Evolutionary conservation across 2,113 vertebrate species (phyloP).

Genomic region (Theristicus caerulescens): DNA sequence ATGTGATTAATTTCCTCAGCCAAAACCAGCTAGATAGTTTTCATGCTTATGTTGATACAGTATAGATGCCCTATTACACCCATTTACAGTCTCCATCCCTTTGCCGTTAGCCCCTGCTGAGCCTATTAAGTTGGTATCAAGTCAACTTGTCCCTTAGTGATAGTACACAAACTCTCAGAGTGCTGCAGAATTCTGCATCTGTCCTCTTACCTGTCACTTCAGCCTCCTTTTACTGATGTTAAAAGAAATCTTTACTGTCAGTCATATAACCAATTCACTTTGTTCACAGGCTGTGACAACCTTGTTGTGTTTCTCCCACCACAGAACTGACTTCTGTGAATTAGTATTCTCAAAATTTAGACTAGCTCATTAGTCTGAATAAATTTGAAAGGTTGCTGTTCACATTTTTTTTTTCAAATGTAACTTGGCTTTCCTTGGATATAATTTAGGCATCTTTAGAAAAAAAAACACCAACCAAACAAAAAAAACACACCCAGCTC

Average conservation of each 20-base stretch:
- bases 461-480: background rate
- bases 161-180: constrained; percentile 79
- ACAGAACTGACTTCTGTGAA: constrained; percentile 73
- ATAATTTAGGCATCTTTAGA: constrained; percentile 72
- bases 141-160: constrained; percentile 74
- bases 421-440: constrained; percentile 68
- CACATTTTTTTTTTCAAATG: constrained; percentile 35
- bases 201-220: constrained; percentile 90
- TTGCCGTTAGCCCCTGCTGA: constrained; percentile 54
- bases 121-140: constrained; percentile 77
- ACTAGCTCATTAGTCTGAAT: constrained; percentile 96
- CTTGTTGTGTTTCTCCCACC: constrained; percentile 79
- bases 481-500: background rate
- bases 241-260: constrained; percentile 99
- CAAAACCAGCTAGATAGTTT: constrained; percentile 9
- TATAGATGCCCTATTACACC: constrained; percentile 24
- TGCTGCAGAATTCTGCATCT: constrained; percentile 82
- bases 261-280: constrained; percentile 96
- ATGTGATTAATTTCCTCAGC: background rate
- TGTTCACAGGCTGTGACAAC: constrained; percentile 94
- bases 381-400: constrained; percentile 88
- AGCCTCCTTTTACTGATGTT: constrained; percentile 92
- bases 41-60: background rate
- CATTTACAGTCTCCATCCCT: background rate
- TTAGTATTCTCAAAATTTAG: constrained; percentile 90